These are phyloP conservation scores for Seriola dumerili DNA, from an alignment of 2,113 vertebrate genomes.

Conservation along the genomic window DNA sequence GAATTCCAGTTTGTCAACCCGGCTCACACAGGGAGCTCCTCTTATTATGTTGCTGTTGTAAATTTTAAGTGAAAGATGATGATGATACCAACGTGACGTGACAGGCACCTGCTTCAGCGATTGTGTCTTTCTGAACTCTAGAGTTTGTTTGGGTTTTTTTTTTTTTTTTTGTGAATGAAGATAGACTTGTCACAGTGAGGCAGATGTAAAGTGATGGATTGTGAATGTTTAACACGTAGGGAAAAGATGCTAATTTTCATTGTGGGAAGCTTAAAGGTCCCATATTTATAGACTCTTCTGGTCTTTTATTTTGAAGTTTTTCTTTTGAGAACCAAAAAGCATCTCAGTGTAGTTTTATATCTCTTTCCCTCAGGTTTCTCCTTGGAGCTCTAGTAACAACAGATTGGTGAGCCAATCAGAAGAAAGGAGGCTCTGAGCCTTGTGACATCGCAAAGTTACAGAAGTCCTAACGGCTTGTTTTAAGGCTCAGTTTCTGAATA, in stretches of 20 bases:
- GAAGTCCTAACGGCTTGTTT: too few relatives aligned
- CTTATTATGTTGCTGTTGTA: slow-evolving; percentile 14
- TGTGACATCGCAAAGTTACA: too few relatives aligned
- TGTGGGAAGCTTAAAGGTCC: neutral
- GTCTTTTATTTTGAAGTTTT: too few relatives aligned
- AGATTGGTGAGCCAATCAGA: too few relatives aligned
- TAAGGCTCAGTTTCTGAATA: too few relatives aligned
- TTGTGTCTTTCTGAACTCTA: neutral
- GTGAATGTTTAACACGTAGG: neutral
- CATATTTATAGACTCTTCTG: too few relatives aligned
- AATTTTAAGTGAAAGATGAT: slow-evolving; percentile 16
- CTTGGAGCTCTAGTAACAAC: too few relatives aligned
- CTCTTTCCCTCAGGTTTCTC: too few relatives aligned
- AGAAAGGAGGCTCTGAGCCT: too few relatives aligned
- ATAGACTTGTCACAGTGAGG: slow-evolving; percentile 7
- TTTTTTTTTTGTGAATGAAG: neutral
- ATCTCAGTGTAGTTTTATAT: too few relatives aligned
- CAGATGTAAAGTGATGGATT: neutral
- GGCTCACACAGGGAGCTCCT: neutral
- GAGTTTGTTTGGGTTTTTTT: neutral
- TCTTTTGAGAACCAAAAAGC: too few relatives aligned
- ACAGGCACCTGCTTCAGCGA: slow-evolving; percentile 24
- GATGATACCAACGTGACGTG: slow-evolving; percentile 7
- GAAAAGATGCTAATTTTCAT: neutral
- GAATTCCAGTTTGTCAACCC: slow-evolving; percentile 29